A percentile compares a stretch with the other conserved stretches of the same genome.
These are phyloP conservation scores for Notiomystis cincta DNA, from an alignment of 2,113 vertebrate genomes.

Conservation along the genomic window DNA sequence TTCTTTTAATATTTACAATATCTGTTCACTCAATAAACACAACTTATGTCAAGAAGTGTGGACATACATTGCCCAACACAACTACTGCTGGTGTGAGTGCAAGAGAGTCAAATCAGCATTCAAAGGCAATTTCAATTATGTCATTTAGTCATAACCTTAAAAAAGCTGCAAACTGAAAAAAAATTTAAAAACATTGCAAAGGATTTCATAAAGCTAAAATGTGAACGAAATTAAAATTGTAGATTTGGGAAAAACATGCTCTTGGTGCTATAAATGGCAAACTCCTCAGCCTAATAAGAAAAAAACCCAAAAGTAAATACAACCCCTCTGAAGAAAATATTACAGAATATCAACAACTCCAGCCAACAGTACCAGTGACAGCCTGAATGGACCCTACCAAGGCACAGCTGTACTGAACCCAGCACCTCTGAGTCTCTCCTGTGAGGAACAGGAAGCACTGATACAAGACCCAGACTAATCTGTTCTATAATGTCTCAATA, in stretches of 20 bases:
- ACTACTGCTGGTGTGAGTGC: background rate
- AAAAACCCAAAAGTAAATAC: background rate
- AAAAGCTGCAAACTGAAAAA: background rate
- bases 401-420: background rate
- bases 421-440: background rate
- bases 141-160: background rate
- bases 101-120: background rate
- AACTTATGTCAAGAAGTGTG: background rate
- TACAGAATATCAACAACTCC: background rate
- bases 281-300: background rate
- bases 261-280: background rate
- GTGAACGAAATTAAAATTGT: background rate
- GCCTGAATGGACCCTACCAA: background rate
- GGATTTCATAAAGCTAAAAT: background rate
- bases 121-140: background rate
- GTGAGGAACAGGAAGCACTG: background rate
- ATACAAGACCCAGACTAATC: background rate
- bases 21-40: background rate
- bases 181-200: background rate
- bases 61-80: background rate
- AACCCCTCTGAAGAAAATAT: background rate
- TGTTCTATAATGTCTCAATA: background rate
- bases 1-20: background rate
- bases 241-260: background rate
- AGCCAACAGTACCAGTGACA: background rate